Percentiles rank a stretch among this genome's conserved stretches.
Evolutionary conservation across 2,888 invertebrate species (phyloP).

Genomic region (Limnephilus marmoratus): DNA sequence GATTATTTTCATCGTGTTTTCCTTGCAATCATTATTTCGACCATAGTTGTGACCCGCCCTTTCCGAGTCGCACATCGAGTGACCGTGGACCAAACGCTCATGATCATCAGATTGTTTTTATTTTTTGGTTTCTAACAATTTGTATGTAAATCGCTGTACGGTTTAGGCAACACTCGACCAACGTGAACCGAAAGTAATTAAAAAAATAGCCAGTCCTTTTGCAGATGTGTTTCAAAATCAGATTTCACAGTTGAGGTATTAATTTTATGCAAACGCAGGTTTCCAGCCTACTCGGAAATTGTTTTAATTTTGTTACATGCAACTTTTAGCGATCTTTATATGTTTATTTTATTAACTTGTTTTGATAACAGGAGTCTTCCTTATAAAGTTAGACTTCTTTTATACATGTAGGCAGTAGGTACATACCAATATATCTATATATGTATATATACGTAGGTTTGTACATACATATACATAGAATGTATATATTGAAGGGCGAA

Average conservation of each 20-base stretch:
- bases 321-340: not conserved
- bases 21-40: not conserved
- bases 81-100: not conserved
- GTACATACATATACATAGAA: too few species aligned
- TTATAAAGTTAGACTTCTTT: not conserved
- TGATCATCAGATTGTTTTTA: not conserved
- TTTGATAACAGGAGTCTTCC: not conserved
- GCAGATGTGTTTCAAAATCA: not conserved
- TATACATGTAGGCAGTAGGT: not conserved
- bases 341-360: not conserved
- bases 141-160: slow-evolving; percentile 23
- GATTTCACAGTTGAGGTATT: not conserved
- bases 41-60: not conserved
- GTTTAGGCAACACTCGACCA: not conserved
- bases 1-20: not conserved
- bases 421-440: not conserved
- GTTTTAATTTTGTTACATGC: not conserved
- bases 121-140: slow-evolving; percentile 21
- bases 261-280: slow-evolving; percentile 8
- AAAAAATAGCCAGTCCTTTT: slow-evolving; percentile 21
- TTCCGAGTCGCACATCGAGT: not conserved
- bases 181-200: slow-evolving; percentile 5
- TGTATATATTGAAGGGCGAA: not conserved
- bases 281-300: not conserved
- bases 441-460: too few species aligned